Evolutionary conservation across 2,888 invertebrate genomes (phyloP), one percentile per base, ranked within the genome.

Genomic region (Scaptomyza cyrtandrae): DNA sequence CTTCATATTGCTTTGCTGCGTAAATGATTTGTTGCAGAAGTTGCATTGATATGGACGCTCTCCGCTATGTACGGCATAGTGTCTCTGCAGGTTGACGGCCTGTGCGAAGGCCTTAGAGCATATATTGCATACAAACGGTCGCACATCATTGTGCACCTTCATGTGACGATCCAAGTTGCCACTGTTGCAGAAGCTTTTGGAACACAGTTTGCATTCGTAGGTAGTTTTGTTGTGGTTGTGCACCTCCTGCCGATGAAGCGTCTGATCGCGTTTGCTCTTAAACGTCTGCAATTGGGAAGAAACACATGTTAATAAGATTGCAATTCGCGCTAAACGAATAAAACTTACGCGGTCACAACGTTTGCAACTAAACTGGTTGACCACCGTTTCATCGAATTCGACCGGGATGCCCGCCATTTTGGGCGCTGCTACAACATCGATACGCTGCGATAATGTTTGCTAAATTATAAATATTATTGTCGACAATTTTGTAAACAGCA

Each of bases 81-180:
- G 92, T 14, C 92, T 87, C 72, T 91, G 91, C 58, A 92, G 77
- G 59, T 90, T 90, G 10, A 91, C 91, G 2, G 91, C 91, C 71
- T 92, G 92, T 1, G 91, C 91, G 59, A 92, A 92, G 1, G 91
- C 88, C 69, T 92, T 92, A 33, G 89, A 84, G 66, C 92, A 92
- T 31, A 91, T 86, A 46, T 80, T 87, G 45, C 92, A 92, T 10
- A 88, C 84, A 59, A 91, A 90, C 1, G 92, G 92, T 0, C 91
- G 83, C n/a, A 91, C 89, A 80, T 92, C 91, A 54, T 91, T 91
- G 61, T 92, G 92, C n/a, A 91, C 91, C 70, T 91, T 92, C 90
- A 92, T 90, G 58, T 92, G 92, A 10, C 92, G 90, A 43, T 92
- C 92, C 60, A 92, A 76, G 57, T 92, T 92, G 31, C 92, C 92